These are phyloP conservation scores for Caenorhabditis becei DNA, from an alignment of 2,888 invertebrate genomes.

Conservation along the genomic window DNA sequence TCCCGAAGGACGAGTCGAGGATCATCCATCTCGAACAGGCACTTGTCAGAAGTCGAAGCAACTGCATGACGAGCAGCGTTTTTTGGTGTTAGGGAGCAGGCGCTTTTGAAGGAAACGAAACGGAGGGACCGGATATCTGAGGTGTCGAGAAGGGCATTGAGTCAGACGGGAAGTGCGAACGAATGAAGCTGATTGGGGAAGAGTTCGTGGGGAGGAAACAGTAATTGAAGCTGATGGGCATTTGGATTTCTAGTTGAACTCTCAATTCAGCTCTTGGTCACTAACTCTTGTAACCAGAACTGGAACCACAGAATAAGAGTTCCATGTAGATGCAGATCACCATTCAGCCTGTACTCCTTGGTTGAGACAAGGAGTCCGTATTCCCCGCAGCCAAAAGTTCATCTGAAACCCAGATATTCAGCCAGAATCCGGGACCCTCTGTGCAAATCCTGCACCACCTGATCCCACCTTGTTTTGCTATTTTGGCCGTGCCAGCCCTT, in stretches of 20 bases:
- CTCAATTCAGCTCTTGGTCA: too few species aligned
- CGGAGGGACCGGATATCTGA: background rate
- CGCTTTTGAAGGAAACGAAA: background rate
- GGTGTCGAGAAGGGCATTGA: background rate
- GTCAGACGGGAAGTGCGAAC: slow-evolving; percentile 5
- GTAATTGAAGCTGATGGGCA: too few species aligned
- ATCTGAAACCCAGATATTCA: too few species aligned
- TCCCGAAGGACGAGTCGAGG: background rate
- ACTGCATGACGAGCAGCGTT: slow-evolving; percentile 15
- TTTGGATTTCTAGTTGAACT: background rate
- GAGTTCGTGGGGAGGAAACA: background rate
- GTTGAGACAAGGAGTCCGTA: too few species aligned
- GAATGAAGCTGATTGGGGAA: background rate
- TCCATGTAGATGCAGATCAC: too few species aligned
- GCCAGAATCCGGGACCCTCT: too few species aligned
- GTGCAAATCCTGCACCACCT: too few species aligned
- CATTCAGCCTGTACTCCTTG: too few species aligned
- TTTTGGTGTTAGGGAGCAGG: background rate
- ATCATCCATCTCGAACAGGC: slow-evolving; percentile 11
- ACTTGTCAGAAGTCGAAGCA: slow-evolving; percentile 1
- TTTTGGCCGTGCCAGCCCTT: background rate
- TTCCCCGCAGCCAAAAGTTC: too few species aligned
- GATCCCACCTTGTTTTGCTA: too few species aligned
- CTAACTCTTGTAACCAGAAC: too few species aligned
- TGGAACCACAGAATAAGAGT: too few species aligned